Evolutionary conservation across 2,888 invertebrate genomes (phyloP), one percentile per base, ranked within the genome.

Genomic region (Drosophila diplacantha): DNA sequence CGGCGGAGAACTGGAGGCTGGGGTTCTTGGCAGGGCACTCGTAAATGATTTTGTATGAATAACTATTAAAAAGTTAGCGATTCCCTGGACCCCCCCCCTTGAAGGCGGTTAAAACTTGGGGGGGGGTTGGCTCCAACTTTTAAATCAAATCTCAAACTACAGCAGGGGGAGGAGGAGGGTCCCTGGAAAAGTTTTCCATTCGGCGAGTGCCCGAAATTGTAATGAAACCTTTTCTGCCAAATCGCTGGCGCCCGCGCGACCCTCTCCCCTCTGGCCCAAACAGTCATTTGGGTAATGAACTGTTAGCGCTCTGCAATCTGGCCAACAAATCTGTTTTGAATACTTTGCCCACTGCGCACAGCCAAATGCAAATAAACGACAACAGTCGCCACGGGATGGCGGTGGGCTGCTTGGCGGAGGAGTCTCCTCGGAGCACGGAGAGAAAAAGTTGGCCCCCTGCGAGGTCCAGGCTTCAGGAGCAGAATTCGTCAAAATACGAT

Each of bases 261-360:
- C 35, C 38, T 1, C 18, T 18, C 22, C 60, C 12, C 20, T 39
- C 34, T 18, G 18, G 41, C 18, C 35, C 34, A 22, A 56, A 56
- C 67, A 67, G 82, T 74, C 81, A 79, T 79, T 82, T 82, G 78
- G 81, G 75, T 79, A 79, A 79, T 79, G 78, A 79, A 79, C 78
- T 79, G 78, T 79, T 79, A 78, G 83, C 81, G 71, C 66, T 64
- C 75, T 62, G 67, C 81, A 78, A 82, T 78, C 78, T 82, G 81
- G 75, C 73, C 66, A 70, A 80, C 70, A 82, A 78, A 80, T 76
- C 80, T 82, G 80, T 80, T 80, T 76, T 74, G 74, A 79, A 81
- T 81, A 74, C 66, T 47, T 68, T 68, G 62, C 58, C 58, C 72
- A 62, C 55, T 51, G 72, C 37, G 62, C 53, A 46, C 63, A 38